Percentiles rank a stretch among this genome's conserved stretches.
Evolutionary conservation across 37 sponge, comb jelly and placozoan species (phyloP).

Genomic region (Halichondria panicea): DNA sequence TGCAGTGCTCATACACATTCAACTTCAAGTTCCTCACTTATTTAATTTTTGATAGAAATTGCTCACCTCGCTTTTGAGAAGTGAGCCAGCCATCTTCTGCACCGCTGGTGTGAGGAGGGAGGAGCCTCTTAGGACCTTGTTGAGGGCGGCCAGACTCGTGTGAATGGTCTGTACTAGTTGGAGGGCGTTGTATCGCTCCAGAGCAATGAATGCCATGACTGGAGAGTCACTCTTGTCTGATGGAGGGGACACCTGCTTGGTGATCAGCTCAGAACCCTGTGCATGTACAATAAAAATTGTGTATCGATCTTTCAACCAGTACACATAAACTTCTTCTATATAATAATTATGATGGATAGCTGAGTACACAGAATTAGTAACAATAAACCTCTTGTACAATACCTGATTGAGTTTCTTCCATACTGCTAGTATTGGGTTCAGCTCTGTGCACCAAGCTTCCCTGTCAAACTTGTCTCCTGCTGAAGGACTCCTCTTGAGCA

Average conservation of each 20-base stretch:
- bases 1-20: neutral
- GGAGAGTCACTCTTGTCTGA: slow-evolving; percentile 63
- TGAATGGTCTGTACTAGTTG: slow-evolving; percentile 75
- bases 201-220: slow-evolving; percentile 65
- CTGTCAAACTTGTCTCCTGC: slow-evolving; percentile 77
- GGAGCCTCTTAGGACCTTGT: slow-evolving; percentile 80
- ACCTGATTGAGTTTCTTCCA: slow-evolving; percentile 99
- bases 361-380: neutral
- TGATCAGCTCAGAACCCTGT: slow-evolving; percentile 78
- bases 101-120: slow-evolving; percentile 77
- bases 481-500: slow-evolving; percentile 68
- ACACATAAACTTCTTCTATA: neutral
- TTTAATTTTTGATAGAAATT: neutral
- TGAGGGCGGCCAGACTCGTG: slow-evolving; percentile 69
- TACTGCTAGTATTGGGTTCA: slow-evolving; percentile 75
- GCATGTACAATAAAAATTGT: neutral
- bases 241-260: slow-evolving; percentile 52
- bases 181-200: slow-evolving; percentile 81
- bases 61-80: slow-evolving; percentile 79
- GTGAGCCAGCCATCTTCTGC: slow-evolving; percentile 62
- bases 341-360: neutral
- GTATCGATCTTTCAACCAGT: neutral
- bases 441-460: slow-evolving; percentile 78
- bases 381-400: neutral
- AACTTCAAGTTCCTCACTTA: neutral